phyloP scores from a whole-genome alignment of 2,113 vertebrate genomes.

The Crotalus viridis region DNA sequence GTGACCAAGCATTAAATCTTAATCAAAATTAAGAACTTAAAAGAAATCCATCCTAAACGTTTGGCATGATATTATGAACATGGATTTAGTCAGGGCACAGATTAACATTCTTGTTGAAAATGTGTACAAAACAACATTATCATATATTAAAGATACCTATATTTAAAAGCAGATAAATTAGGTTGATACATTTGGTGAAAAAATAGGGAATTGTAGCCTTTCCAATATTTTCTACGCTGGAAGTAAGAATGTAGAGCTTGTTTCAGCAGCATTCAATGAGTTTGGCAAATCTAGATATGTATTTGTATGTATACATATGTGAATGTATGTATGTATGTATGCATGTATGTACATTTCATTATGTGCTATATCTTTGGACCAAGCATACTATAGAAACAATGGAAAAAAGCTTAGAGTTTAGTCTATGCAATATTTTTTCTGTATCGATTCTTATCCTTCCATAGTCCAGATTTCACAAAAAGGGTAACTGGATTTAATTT shows the following conservation, averaged over 20 bases:
- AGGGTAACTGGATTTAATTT: not conserved
- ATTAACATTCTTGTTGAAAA: not conserved
- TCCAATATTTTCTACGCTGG: not conserved
- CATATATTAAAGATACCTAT: not conserved
- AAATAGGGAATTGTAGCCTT: not conserved
- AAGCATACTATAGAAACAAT: not conserved
- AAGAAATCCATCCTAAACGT: not conserved
- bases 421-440: not conserved
- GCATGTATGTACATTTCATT: not conserved
- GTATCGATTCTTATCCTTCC: not conserved
- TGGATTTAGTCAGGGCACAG: not conserved
- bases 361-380: not conserved
- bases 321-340: no score
- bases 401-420: not conserved
- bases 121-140: not conserved
- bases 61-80: not conserved
- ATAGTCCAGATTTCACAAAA: not conserved
- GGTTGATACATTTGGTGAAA: not conserved
- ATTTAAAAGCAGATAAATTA: not conserved
- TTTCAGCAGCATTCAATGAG: not conserved
- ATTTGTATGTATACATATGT: not conserved
- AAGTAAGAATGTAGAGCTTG: not conserved
- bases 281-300: not conserved
- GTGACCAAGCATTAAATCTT: not conserved
- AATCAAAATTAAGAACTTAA: not conserved